Conservation (phyloP, 2,888 invertebrate species). For the Gymnoscelis rufifasciata region DNA sequence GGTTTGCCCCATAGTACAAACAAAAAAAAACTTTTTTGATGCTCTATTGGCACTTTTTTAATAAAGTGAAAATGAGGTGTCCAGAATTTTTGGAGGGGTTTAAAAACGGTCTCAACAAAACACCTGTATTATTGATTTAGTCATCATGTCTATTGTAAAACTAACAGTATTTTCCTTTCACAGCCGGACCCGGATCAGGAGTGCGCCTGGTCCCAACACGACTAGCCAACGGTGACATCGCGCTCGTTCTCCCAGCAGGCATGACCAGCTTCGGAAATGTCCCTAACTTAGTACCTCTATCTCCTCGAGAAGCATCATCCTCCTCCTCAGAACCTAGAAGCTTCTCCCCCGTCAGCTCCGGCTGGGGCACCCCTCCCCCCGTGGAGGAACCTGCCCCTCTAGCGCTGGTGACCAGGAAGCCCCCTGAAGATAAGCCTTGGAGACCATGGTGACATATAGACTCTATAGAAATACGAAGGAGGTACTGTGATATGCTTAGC, state of each 20-base stretch:
- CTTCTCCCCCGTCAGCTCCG: conserved; percentile 80
- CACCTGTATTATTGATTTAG: too few relatives aligned
- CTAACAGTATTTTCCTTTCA: conserved; percentile 32
- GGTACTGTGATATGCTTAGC: conserved; percentile 27
- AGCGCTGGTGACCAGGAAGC: conserved; percentile 85
- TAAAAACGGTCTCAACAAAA: too few relatives aligned
- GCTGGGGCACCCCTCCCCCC: conserved; percentile 68
- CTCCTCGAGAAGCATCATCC: conserved; percentile 85
- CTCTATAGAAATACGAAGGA: conserved; percentile 1
- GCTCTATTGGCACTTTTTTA: too few relatives aligned
- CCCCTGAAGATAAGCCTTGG: conserved; percentile 87
- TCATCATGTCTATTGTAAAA: too few relatives aligned
- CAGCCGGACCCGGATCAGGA: conserved; percentile 83
- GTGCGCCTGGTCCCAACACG: conserved; percentile 90
- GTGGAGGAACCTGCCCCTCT: conserved; percentile 78
- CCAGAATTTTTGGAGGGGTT: too few relatives aligned
- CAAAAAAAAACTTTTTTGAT: too few relatives aligned
- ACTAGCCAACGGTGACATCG: conserved; percentile 89
- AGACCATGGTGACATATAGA: conserved; percentile 84
- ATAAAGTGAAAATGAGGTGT: too few relatives aligned
- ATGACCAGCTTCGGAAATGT: conserved; percentile 76
- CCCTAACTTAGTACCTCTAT: conserved; percentile 86
- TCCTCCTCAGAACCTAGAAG: conserved; percentile 80
- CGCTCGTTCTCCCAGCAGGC: conserved; percentile 86
- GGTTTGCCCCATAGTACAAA: too few relatives aligned